A percentile compares a stretch with the other conserved stretches of the same genome.
These are phyloP conservation scores for Oithona nana DNA, from an alignment of 2,888 invertebrate species.

Conservation along the genomic window DNA sequence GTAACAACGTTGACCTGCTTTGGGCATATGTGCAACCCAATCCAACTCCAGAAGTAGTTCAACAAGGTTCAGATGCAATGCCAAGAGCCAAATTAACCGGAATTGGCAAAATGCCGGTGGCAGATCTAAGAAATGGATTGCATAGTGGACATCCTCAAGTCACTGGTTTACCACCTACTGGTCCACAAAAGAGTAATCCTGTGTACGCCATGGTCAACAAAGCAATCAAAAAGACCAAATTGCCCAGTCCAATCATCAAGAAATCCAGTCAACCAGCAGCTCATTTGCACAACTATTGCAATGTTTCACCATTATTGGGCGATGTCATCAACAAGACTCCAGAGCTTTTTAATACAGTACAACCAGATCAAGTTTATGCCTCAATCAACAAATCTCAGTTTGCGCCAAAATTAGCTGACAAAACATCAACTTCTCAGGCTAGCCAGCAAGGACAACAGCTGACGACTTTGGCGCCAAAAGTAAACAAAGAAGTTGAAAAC, in stretches of 20 bases:
- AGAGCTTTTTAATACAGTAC: background rate
- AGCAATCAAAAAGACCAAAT: background rate
- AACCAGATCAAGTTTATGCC: background rate
- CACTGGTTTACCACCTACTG: background rate
- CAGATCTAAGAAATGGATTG: conserved; percentile 20
- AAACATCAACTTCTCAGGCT: too few species aligned
- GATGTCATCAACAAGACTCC: background rate
- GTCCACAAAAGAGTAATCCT: background rate
- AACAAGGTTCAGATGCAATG: background rate
- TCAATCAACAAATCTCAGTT: too few species aligned
- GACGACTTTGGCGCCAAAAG: background rate
- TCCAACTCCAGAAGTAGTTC: background rate
- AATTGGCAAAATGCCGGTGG: conserved; percentile 38
- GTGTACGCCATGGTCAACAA: conserved; percentile 1
- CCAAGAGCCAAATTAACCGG: conserved; percentile 30
- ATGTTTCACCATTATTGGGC: background rate
- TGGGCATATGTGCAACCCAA: background rate
- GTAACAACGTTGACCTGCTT: background rate
- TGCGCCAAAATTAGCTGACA: too few species aligned
- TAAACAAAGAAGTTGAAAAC: background rate
- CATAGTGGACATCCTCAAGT: background rate
- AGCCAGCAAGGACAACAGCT: background rate
- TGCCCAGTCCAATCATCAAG: background rate
- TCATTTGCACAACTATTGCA: background rate
- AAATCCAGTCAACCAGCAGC: background rate